Percentiles rank a stretch among this genome's conserved stretches.
These are phyloP conservation scores for Pogona vitticeps DNA, from an alignment of 2,113 vertebrate species.

Conservation along the genomic window DNA sequence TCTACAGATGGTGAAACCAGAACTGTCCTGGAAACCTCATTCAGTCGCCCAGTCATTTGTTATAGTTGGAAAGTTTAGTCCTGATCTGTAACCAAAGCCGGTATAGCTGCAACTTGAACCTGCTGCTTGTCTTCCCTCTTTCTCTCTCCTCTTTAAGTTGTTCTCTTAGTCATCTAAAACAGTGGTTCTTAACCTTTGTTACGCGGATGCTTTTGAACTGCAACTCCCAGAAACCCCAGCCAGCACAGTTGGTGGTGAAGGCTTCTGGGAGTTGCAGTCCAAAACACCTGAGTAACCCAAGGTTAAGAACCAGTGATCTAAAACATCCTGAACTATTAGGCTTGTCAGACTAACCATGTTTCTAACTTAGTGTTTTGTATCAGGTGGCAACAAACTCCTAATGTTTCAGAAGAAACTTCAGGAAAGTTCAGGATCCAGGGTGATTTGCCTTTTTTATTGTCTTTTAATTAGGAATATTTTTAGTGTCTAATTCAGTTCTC, in stretches of 20 bases:
- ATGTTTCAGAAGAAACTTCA: background rate
- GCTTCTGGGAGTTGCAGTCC: too few relatives aligned
- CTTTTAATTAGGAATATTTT: background rate
- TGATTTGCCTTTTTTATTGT: background rate
- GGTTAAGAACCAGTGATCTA: too few relatives aligned
- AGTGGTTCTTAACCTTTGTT: too few relatives aligned
- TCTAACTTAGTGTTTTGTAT: background rate
- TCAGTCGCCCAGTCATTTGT: background rate
- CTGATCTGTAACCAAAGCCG: background rate
- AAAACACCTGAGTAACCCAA: too few relatives aligned
- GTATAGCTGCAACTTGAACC: background rate
- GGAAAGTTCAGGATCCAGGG: background rate
- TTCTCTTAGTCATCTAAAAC: too few relatives aligned
- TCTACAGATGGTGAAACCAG: background rate
- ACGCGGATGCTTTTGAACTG: too few relatives aligned
- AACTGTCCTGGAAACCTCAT: background rate
- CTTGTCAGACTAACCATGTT: background rate
- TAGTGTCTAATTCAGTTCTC: background rate
- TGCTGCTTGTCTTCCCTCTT: background rate
- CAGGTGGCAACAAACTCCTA: background rate
- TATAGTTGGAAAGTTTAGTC: background rate
- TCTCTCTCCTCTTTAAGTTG: background rate
- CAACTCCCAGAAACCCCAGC: too few relatives aligned
- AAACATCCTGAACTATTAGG: background rate
- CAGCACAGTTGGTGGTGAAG: too few relatives aligned